Evolutionary conservation across 1,140 invertebrate species (phyloP).

Genomic region (Drosophila ananassae): DNA sequence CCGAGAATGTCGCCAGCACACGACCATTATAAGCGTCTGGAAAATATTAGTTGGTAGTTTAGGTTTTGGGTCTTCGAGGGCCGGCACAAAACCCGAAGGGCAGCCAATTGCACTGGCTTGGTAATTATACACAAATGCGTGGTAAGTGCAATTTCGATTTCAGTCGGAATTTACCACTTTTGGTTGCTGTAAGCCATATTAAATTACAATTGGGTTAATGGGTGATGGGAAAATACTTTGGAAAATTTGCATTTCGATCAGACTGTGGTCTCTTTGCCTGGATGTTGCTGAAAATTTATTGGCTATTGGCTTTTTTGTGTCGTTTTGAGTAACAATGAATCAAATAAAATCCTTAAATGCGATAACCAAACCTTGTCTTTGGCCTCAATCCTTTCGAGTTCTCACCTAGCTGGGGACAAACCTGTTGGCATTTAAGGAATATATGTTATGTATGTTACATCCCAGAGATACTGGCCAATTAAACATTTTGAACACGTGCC

Average conservation of each 20-base stretch:
- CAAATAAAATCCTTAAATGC: conserved; percentile 12
- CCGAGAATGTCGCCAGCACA: conserved; percentile 22
- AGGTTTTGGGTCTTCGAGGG: conserved; percentile 59
- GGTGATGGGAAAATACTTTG: neutral
- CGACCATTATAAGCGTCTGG: conserved; percentile 66
- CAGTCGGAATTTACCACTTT: conserved; percentile 19
- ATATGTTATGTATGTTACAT: conserved; percentile 8
- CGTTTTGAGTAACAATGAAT: neutral
- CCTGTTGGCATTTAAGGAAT: conserved; percentile 30
- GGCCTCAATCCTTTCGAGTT: conserved; percentile 10
- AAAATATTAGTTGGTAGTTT: conserved; percentile 44
- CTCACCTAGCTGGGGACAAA: conserved; percentile 2
- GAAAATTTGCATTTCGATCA: neutral
- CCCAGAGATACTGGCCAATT: conserved; percentile 54
- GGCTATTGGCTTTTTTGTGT: neutral
- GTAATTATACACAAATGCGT: conserved; percentile 50
- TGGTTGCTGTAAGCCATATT: conserved; percentile 2
- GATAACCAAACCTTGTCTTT: conserved; percentile 13
- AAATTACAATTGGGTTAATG: conserved; percentile 22
- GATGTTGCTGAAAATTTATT: conserved; percentile 8
- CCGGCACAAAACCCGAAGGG: conserved; percentile 68
- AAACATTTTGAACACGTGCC: conserved; percentile 69
- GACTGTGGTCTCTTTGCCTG: neutral
- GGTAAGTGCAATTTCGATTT: conserved; percentile 37
- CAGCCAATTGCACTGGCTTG: conserved; percentile 46